phyloP scores from a whole-genome alignment of 2,888 invertebrate species.

The Drosophila diplacantha region DNA sequence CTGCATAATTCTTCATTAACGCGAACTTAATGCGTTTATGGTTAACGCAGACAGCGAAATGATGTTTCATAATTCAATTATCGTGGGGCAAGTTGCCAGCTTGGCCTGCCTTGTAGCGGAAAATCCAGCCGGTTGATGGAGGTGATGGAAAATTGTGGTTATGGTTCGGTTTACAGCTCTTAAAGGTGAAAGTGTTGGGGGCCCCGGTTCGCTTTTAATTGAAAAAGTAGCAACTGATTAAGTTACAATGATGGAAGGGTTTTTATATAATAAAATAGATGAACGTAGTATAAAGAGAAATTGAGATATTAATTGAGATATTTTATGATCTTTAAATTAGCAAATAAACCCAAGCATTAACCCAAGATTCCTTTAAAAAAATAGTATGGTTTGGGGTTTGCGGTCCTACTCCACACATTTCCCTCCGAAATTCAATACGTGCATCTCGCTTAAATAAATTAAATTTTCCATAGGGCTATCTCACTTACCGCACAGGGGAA shows the following conservation, averaged over 20 bases:
- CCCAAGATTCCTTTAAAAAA: neutral
- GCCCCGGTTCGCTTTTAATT: conserved; percentile 23
- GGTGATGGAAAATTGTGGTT: conserved; percentile 14
- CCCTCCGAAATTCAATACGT: neutral
- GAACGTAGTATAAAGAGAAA: neutral
- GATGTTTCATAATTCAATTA: conserved; percentile 69
- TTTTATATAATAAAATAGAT: too few relatives aligned
- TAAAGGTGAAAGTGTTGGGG: conserved; percentile 29
- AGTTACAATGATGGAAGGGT: conserved; percentile 5
- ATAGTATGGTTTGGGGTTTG: neutral
- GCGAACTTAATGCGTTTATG: conserved; percentile 60
- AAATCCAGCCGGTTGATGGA: neutral
- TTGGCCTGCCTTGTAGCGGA: conserved; percentile 12
- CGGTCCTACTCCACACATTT: neutral
- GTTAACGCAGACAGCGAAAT: conserved; percentile 51
- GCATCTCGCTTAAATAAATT: conserved; percentile 25
- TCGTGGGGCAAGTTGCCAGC: conserved; percentile 32
- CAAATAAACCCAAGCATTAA: neutral
- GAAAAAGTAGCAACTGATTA: conserved; percentile 32
- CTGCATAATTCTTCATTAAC: conserved; percentile 69
- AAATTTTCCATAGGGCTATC: conserved; percentile 11
- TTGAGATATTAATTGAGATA: neutral
- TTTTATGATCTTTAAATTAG: neutral
- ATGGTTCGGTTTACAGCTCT: conserved; percentile 20
- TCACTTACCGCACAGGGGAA: conserved; percentile 12